Evolutionary conservation across 2,797 vertebrate genomes (phyloP).

Genomic region (Streptopelia turtur): DNA sequence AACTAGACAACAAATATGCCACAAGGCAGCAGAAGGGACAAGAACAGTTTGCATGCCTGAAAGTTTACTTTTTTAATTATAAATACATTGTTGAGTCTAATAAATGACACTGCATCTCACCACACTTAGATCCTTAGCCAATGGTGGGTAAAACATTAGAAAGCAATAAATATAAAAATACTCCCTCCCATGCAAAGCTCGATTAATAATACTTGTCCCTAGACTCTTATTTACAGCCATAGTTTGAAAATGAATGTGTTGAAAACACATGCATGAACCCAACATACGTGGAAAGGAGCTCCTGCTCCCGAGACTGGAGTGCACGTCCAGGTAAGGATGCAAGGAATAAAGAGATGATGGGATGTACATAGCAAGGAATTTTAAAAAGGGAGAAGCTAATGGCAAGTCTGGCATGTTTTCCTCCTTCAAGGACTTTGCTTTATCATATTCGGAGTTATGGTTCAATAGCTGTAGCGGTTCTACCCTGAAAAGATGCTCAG

Average conservation of each 20-base stretch:
- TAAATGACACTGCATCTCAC: rapidly evolving
- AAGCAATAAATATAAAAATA: background rate
- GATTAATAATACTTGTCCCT: background rate
- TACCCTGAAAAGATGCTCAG: rapidly evolving
- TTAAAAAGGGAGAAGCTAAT: background rate
- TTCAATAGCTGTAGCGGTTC: background rate
- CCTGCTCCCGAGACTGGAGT: rapidly evolving
- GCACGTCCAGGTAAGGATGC: background rate
- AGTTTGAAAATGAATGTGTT: rapidly evolving
- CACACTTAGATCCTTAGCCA: background rate
- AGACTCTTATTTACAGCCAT: background rate
- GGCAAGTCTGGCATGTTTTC: background rate
- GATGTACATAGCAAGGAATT: rapidly evolving
- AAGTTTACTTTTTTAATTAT: background rate
- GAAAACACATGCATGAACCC: rapidly evolving
- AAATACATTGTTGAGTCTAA: background rate
- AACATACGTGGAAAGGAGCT: rapidly evolving
- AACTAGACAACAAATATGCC: background rate
- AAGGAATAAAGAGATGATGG: background rate
- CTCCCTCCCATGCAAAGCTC: background rate
- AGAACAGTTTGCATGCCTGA: background rate
- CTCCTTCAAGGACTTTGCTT: background rate
- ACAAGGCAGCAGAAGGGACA: background rate
- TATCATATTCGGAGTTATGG: background rate
- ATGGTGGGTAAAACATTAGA: rapidly evolving